Conservation (phyloP, 2,797 vertebrate genomes). For the Pachyuromys duprasi region DNA sequence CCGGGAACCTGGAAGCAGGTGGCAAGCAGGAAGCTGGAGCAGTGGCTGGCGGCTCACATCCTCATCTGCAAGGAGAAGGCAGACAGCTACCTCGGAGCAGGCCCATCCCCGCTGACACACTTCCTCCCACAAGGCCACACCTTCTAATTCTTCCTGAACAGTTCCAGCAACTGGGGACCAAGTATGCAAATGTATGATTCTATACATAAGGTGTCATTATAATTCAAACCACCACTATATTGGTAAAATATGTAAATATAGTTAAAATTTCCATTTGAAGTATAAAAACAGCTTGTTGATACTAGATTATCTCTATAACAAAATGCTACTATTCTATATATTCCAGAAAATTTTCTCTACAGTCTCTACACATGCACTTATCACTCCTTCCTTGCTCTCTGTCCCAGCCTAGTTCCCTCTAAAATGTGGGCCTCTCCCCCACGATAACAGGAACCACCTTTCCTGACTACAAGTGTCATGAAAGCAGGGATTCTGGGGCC, state of each 20-base stretch:
- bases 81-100: too few relatives aligned
- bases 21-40: background rate
- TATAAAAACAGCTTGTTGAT: background rate
- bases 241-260: constrained; percentile 34
- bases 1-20: background rate
- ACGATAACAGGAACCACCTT: background rate
- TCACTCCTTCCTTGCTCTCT: background rate
- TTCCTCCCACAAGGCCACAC: background rate
- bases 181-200: background rate
- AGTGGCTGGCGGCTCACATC: background rate
- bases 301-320: background rate
- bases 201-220: background rate
- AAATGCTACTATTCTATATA: constrained; percentile 47
- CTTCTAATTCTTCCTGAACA: background rate
- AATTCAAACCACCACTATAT: constrained; percentile 2
- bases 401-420: background rate
- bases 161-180: background rate
- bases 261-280: background rate
- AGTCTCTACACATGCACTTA: constrained; percentile 21
- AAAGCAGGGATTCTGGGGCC: background rate
- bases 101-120: background rate
- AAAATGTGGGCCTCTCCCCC: background rate
- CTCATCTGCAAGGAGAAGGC: background rate
- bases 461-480: background rate
- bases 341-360: background rate